phyloP scores from a whole-genome alignment of 92 coral and sea anemone species.

The Phenganax marumi region DNA sequence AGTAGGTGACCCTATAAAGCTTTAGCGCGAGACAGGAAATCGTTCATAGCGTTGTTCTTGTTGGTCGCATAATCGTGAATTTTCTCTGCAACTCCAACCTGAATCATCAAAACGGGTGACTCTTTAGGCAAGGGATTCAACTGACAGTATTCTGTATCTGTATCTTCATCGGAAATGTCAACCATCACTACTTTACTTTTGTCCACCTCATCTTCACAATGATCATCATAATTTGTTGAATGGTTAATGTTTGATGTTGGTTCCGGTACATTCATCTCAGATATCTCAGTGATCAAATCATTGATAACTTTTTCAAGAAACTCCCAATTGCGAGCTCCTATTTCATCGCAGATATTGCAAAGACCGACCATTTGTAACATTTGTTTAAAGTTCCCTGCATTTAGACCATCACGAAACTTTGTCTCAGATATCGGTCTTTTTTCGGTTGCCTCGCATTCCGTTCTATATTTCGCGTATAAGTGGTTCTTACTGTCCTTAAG shows the following conservation, averaged over 20 bases:
- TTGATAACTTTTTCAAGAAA: not conserved
- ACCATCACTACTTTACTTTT: slow-evolving; percentile 4
- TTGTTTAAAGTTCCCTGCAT: slow-evolving; percentile 26
- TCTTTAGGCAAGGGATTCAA: slow-evolving; percentile 13
- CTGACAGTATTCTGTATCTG: not conserved
- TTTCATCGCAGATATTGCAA: slow-evolving; percentile 40
- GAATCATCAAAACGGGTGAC: slow-evolving; percentile 7
- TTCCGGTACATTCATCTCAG: too few relatives aligned
- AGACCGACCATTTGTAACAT: slow-evolving; percentile 15
- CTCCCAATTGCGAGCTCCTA: slow-evolving; percentile 38
- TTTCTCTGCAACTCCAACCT: not conserved
- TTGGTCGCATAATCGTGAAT: not conserved
- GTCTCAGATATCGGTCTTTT: slow-evolving; percentile 33
- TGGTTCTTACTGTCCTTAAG: slow-evolving; percentile 17
- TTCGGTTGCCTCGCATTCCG: slow-evolving; percentile 7
- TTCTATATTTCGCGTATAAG: not conserved
- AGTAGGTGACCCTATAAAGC: slow-evolving; percentile 4
- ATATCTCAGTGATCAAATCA: not conserved
- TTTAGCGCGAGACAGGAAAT: not conserved
- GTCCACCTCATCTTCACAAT: not conserved
- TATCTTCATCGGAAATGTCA: slow-evolving; percentile 2
- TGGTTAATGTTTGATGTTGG: too few relatives aligned
- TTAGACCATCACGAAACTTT: slow-evolving; percentile 17
- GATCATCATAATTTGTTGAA: not conserved
- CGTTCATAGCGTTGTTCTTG: not conserved